phyloP scores from a whole-genome alignment of 2,888 invertebrate genomes.

The Dioctria linearis region DNA sequence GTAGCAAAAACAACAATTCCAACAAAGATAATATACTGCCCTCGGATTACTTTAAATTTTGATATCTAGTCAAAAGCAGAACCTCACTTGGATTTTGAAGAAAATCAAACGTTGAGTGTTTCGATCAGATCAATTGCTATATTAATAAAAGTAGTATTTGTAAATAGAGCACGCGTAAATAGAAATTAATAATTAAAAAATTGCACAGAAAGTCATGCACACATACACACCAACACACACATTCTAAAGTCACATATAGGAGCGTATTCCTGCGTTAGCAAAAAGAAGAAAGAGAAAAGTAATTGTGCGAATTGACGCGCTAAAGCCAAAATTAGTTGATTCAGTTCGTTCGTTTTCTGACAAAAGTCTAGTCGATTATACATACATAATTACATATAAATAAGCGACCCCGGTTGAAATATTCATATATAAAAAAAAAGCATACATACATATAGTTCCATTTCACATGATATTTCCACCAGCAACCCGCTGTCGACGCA shows the following conservation, averaged over 20 bases:
- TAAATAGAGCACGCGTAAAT: constrained; percentile 18
- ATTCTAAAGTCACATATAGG: too few relatives aligned
- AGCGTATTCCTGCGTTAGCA: too few relatives aligned
- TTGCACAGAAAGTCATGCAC: constrained; percentile 39
- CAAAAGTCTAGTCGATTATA: constrained; percentile 34
- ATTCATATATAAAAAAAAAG: too few relatives aligned
- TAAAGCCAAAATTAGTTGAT: too few relatives aligned
- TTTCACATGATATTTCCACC: constrained; percentile 17
- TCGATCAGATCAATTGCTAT: constrained; percentile 19
- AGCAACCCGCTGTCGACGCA: neutral
- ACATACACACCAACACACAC: neutral
- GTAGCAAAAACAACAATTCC: constrained; percentile 16
- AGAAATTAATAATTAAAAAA: constrained; percentile 7
- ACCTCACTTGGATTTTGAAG: constrained; percentile 44
- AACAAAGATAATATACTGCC: constrained; percentile 17
- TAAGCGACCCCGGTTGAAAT: constrained; percentile 28
- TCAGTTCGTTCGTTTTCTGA: constrained; percentile 29
- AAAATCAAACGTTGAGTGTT: constrained; percentile 44
- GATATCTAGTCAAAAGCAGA: constrained; percentile 43
- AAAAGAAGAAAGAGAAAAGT: too few relatives aligned
- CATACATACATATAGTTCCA: constrained; percentile 5
- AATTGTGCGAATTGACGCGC: too few relatives aligned
- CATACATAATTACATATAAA: constrained; percentile 8
- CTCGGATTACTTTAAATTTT: constrained; percentile 22
- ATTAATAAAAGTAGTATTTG: constrained; percentile 12